Evolutionary conservation across 2,797 vertebrate genomes (phyloP).

Genomic region (Argyrosomus regius): DNA sequence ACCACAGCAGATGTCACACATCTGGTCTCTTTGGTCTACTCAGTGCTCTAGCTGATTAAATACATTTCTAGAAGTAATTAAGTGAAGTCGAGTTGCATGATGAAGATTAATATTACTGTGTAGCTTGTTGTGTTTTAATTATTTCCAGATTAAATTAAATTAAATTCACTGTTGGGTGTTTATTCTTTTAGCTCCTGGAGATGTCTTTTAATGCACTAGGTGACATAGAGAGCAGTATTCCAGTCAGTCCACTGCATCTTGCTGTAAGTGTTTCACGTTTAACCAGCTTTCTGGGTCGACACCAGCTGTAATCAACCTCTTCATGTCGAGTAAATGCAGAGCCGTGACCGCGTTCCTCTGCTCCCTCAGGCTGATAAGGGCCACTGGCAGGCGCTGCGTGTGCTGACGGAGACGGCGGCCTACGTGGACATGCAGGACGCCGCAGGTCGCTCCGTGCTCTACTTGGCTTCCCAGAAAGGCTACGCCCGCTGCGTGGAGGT

Average conservation of each 20-base stretch:
- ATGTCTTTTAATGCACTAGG: constrained; percentile 99
- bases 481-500: constrained; percentile 94
- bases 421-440: constrained; percentile 95
- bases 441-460: constrained; percentile 94
- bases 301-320: not conserved
- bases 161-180: constrained; percentile 7
- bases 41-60: not conserved
- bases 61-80: not conserved
- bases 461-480: constrained; percentile 94
- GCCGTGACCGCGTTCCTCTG: constrained; percentile 25
- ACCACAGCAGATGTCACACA: not conserved
- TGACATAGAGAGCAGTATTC: constrained; percentile 96
- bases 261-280: constrained; percentile 89
- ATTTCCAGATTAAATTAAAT: not conserved
- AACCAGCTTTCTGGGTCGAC: not conserved
- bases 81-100: not conserved
- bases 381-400: constrained; percentile 96
- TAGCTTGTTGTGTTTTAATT: not conserved
- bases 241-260: constrained; percentile 98
- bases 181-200: constrained; percentile 92
- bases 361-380: constrained; percentile 92
- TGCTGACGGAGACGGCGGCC: constrained; percentile 94
- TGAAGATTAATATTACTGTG: not conserved
- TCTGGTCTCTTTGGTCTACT: not conserved
- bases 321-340: constrained; percentile 10